phyloP scores from a whole-genome alignment of 2,797 vertebrate genomes.

The Tadarida brasiliensis region DNA sequence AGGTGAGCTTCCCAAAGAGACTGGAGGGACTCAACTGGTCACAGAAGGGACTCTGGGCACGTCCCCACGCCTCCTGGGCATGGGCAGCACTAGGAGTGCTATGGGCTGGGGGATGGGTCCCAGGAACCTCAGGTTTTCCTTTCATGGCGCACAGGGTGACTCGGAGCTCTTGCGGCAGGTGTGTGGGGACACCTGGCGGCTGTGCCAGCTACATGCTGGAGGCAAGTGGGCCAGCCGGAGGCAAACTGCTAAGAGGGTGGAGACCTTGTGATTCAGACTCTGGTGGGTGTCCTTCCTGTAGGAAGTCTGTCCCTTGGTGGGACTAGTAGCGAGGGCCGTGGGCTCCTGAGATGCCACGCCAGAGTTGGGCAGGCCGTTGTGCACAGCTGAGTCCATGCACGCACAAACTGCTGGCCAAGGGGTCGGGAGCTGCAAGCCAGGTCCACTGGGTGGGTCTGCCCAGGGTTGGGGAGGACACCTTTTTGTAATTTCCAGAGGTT shows the following conservation, averaged over 20 bases:
- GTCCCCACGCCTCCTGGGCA: background rate
- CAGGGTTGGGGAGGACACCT: too few relatives aligned
- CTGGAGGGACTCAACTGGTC: rapidly evolving
- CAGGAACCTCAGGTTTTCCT: background rate
- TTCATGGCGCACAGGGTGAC: background rate
- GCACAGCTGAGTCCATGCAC: background rate
- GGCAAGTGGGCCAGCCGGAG: background rate
- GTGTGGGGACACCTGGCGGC: background rate
- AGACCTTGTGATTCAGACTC: background rate
- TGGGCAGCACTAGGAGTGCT: background rate
- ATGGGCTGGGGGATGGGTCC: background rate
- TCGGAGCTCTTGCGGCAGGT: background rate
- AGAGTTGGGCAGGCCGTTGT: background rate
- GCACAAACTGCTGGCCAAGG: background rate
- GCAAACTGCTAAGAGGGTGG: background rate
- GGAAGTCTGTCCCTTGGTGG: background rate
- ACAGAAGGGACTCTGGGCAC: too few relatives aligned
- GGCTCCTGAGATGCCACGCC: background rate
- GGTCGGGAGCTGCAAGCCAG: background rate
- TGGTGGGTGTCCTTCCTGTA: background rate
- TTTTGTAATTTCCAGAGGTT: background rate
- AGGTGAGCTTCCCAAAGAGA: background rate
- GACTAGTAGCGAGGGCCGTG: background rate
- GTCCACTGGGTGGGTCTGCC: background rate
- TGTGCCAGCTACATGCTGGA: background rate